phyloP scores from a whole-genome alignment of 2,888 invertebrate species.

The Drosophila mayaguana region DNA sequence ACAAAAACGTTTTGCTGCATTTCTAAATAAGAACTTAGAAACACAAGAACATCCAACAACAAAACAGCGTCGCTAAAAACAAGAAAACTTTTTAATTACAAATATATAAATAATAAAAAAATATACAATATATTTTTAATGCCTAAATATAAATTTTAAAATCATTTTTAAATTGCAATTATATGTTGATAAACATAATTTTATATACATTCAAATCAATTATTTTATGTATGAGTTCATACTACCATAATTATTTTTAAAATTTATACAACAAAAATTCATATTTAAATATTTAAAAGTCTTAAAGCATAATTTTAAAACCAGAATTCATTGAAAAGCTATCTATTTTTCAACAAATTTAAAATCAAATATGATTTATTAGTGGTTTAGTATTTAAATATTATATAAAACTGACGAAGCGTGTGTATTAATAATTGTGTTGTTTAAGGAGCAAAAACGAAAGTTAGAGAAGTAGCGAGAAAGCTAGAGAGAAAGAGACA shows the following conservation, averaged over 20 bases:
- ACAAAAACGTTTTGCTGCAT: slow-evolving; percentile 72
- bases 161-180: slow-evolving; percentile 65
- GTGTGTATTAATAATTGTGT: slow-evolving; percentile 81
- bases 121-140: slow-evolving; percentile 44
- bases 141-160: slow-evolving; percentile 49
- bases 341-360: slow-evolving; percentile 39
- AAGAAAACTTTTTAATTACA: slow-evolving; percentile 74
- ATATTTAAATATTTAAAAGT: slow-evolving; percentile 66
- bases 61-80: slow-evolving; percentile 78
- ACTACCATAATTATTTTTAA: slow-evolving; percentile 49
- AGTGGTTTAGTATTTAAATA: slow-evolving; percentile 71
- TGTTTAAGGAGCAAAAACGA: slow-evolving; percentile 63
- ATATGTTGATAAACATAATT: slow-evolving; percentile 54
- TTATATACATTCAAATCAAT: slow-evolving; percentile 53
- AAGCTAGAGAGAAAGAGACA: slow-evolving; percentile 12
- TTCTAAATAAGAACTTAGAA: slow-evolving; percentile 55
- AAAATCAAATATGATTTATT: slow-evolving; percentile 64
- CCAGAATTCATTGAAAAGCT: slow-evolving; percentile 61
- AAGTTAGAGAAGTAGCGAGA: slow-evolving; percentile 17
- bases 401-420: slow-evolving; percentile 83
- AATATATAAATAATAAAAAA: slow-evolving; percentile 4
- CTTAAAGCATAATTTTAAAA: slow-evolving; percentile 69
- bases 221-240: slow-evolving; percentile 36
- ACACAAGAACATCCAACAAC: slow-evolving; percentile 44
- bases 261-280: slow-evolving; percentile 48